Evolutionary conservation across 2,113 vertebrate genomes (phyloP).

Genomic region (Cettia cetti): DNA sequence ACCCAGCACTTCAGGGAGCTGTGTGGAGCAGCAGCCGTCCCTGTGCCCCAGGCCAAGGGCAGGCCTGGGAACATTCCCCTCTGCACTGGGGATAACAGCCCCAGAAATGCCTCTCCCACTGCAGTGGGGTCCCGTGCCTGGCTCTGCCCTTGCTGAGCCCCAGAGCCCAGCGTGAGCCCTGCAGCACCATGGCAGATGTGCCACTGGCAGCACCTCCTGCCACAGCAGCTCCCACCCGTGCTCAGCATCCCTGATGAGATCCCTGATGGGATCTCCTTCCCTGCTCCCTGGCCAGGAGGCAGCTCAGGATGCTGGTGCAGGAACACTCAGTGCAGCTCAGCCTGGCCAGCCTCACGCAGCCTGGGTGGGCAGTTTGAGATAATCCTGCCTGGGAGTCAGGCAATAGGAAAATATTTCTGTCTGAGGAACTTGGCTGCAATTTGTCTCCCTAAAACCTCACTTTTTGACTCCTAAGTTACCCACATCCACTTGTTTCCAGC

Average conservation of each 20-base stretch:
- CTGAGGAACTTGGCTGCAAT: background rate
- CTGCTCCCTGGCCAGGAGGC: too few relatives aligned
- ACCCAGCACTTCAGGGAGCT: background rate
- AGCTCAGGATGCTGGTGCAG: too few relatives aligned
- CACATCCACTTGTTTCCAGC: too few relatives aligned
- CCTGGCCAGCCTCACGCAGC: background rate
- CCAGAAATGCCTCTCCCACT: background rate
- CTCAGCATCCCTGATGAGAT: too few relatives aligned
- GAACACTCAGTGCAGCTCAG: background rate
- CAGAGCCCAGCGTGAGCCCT: background rate
- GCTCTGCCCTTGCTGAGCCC: background rate
- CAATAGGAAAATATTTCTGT: background rate
- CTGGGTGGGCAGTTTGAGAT: accelerated
- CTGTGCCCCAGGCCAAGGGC: background rate
- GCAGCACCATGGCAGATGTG: background rate
- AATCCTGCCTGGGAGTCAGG: background rate
- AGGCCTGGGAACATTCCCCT: background rate
- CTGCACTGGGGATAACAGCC: background rate
- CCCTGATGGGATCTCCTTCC: too few relatives aligned
- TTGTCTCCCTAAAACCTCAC: background rate
- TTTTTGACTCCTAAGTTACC: background rate
- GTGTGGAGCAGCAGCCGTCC: background rate
- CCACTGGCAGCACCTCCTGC: conserved; percentile 17
- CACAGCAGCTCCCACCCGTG: background rate
- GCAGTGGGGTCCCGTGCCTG: background rate